These are phyloP conservation scores for Sarcophaga variegata DNA, from an alignment of 2,888 invertebrate genomes.

Conservation along the genomic window DNA sequence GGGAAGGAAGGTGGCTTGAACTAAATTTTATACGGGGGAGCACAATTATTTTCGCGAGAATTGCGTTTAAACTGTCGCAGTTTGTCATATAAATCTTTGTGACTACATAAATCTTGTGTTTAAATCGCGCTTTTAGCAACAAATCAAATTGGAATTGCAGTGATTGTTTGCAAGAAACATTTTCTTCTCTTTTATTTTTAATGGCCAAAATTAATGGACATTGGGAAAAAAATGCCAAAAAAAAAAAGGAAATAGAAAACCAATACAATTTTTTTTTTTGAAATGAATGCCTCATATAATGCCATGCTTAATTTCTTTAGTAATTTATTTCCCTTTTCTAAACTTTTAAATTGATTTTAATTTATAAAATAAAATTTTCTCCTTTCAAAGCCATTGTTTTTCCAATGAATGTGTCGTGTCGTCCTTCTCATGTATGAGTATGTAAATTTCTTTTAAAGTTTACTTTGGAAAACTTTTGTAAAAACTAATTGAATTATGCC, in stretches of 20 bases:
- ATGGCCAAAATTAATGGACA: slow-evolving; percentile 35
- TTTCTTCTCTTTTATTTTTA: background rate
- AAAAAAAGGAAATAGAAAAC: background rate
- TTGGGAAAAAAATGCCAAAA: background rate
- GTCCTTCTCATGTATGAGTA: background rate
- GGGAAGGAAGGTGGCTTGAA: slow-evolving; percentile 25
- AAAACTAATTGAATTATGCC: slow-evolving; percentile 61
- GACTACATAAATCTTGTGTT: slow-evolving; percentile 80
- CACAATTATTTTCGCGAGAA: slow-evolving; percentile 22
- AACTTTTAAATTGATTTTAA: slow-evolving; percentile 39
- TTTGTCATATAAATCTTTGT: slow-evolving; percentile 77
- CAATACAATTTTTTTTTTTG: background rate
- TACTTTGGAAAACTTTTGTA: slow-evolving; percentile 40
- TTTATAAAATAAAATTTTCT: slow-evolving; percentile 9
- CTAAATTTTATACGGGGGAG: slow-evolving; percentile 37
- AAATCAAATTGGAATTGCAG: slow-evolving; percentile 80
- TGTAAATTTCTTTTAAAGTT: slow-evolving; percentile 24
- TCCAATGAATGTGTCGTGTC: background rate
- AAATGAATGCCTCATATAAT: no score
- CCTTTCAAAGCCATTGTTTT: background rate
- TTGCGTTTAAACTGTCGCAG: slow-evolving; percentile 57
- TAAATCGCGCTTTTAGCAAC: slow-evolving; percentile 72
- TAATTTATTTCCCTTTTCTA: no score
- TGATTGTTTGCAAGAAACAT: slow-evolving; percentile 73
- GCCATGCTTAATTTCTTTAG: no score